These are phyloP conservation scores for Sebastiscus tertius DNA, from an alignment of 2,797 vertebrate genomes.

Conservation along the genomic window DNA sequence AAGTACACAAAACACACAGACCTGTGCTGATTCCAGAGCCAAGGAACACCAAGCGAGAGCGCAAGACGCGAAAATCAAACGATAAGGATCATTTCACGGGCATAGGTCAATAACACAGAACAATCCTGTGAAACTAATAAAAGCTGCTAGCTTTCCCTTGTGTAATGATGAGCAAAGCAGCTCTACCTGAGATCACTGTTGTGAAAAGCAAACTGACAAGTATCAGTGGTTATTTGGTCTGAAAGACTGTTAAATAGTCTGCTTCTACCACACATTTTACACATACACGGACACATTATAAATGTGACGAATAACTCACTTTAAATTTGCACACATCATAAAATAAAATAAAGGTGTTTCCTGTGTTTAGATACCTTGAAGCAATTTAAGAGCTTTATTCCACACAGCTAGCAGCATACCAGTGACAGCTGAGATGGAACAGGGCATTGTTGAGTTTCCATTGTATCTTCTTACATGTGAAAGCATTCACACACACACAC, in stretches of 20 bases:
- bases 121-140: slow-evolving; percentile 19
- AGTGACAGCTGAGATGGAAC: slow-evolving; percentile 56
- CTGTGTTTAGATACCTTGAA: not conserved
- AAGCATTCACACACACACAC: slow-evolving; percentile 29
- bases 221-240: not conserved
- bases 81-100: slow-evolving; percentile 41
- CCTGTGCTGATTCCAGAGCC: slow-evolving; percentile 18
- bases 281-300: not conserved
- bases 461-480: slow-evolving; percentile 66
- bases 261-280: not conserved
- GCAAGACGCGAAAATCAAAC: slow-evolving; percentile 39
- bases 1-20: slow-evolving; percentile 45
- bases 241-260: not conserved
- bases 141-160: slow-evolving; percentile 30
- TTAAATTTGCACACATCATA: not conserved
- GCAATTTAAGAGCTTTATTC: not conserved
- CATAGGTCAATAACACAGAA: slow-evolving; percentile 31
- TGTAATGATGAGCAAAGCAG: slow-evolving; percentile 37
- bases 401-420: not conserved
- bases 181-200: slow-evolving; percentile 18
- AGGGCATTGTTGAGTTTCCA: slow-evolving; percentile 61
- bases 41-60: slow-evolving; percentile 27
- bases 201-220: slow-evolving; percentile 33
- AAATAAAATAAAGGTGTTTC: not conserved
- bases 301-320: not conserved